Base-by-base conservation (phyloP, 2,888 invertebrate genomes). In the Himalopsyche japonica region DNA sequence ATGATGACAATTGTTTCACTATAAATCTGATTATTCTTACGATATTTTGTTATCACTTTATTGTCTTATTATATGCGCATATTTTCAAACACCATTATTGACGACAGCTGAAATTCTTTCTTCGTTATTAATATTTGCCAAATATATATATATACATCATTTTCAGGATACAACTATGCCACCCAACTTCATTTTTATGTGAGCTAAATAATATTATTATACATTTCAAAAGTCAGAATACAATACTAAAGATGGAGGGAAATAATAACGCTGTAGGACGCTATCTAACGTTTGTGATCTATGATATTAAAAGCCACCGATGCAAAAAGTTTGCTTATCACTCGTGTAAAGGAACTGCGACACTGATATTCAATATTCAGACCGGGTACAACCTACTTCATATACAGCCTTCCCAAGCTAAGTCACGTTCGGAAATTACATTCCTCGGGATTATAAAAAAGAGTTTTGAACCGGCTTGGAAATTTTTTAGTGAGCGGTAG, bases 331-430 rank as follows among this genome's bases (percentile, higher is more conserved):
- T 70, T 70, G 27, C 70, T 70, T 70, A 70, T 70, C 70, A 70
- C 70, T 70, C 70, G 70, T 70, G 70, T 70, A 70, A 27, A 70
- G 70, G 70, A 70, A 70, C 70, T 70, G 70, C 70, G 76, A 82
- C 82, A 76, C 82, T 43, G 76, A 76, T 82, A 82, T 82, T 82
- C 82, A 82, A 82, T 82, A 82, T 82, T 82, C 76, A 82, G 76
- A 64, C 64, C 32, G 57, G 76, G 76, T 82, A 76, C 27, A 70
- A 70, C 70, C 70, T 70, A 70, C 70, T 70, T 70, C 70, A 70
- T 70, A 70, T 30, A 70, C 27, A 70, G 70, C 70, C 70, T 70
- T 70, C 30, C 70, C 27, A 70, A 30, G 70, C 70, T 27, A 70
- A 70, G 70, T 70, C 70, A 70, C 70, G 70, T 70, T 70, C 70